Evolutionary conservation across 2,113 vertebrate genomes (phyloP).

Genomic region (Carassius carassius): DNA sequence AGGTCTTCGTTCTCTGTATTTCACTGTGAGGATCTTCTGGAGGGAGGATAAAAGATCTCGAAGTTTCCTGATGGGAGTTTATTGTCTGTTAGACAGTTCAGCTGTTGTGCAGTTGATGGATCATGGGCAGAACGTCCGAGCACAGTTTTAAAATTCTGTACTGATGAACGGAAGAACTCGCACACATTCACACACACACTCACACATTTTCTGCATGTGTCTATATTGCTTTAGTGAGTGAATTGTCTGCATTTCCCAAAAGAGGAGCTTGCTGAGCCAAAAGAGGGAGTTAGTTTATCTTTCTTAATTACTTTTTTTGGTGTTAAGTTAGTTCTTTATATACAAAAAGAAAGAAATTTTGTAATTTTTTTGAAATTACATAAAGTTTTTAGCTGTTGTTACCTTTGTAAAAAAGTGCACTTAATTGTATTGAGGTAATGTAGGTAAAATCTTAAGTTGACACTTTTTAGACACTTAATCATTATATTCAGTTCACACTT

Average conservation of each 20-base stretch:
- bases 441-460: no score
- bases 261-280: not conserved
- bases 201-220: not conserved
- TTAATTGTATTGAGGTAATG: no score
- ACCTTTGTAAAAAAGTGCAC: no score
- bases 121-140: not conserved
- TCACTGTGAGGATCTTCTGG: not conserved
- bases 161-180: not conserved
- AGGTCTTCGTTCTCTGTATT: not conserved
- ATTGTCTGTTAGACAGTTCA: not conserved
- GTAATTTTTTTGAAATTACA: no score
- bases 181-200: not conserved
- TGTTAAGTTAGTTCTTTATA: not conserved
- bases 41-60: not conserved
- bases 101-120: constrained; percentile 18
- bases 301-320: not conserved
- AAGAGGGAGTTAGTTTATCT: not conserved
- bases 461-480: no score
- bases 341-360: no score
- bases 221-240: constrained; percentile 5
- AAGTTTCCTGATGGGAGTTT: constrained; percentile 11
- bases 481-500: no score
- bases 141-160: not conserved
- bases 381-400: no score
- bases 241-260: not conserved